phyloP scores from a whole-genome alignment of 2,113 vertebrate species.

The Oceanites oceanicus region DNA sequence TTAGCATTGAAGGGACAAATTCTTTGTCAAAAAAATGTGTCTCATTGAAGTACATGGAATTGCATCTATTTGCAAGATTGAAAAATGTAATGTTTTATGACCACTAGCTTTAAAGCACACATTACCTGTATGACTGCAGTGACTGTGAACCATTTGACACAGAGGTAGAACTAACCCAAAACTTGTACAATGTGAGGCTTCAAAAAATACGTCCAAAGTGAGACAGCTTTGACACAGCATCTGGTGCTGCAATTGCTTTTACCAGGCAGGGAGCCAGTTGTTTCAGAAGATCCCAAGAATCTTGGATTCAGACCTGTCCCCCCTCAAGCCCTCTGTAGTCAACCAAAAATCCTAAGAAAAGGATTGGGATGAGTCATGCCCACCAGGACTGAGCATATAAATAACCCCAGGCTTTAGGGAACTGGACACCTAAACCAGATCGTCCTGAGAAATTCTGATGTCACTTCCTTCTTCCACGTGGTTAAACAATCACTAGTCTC shows the following conservation, averaged over 20 bases:
- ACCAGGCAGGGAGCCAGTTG: background rate
- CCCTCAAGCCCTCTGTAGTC: rapidly evolving
- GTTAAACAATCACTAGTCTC: background rate
- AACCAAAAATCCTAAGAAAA: background rate
- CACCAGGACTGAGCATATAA: background rate
- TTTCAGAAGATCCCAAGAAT: background rate
- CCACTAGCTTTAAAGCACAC: background rate
- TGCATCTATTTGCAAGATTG: background rate
- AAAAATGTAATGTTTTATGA: background rate
- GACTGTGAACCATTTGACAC: background rate
- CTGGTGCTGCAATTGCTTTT: background rate
- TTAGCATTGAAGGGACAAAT: background rate
- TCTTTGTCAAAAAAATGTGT: background rate
- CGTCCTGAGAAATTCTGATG: background rate
- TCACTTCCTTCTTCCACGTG: background rate
- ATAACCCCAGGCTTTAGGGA: background rate
- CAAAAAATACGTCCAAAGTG: background rate
- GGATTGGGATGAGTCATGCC: background rate
- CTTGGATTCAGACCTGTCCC: background rate
- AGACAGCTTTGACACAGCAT: background rate
- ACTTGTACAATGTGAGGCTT: background rate
- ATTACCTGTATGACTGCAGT: background rate
- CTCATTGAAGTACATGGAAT: background rate
- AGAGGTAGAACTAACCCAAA: background rate
- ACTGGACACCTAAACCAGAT: background rate